Base-by-base conservation (phyloP, 2,113 vertebrate species). In the Trichomycterus rosablanca region DNA sequence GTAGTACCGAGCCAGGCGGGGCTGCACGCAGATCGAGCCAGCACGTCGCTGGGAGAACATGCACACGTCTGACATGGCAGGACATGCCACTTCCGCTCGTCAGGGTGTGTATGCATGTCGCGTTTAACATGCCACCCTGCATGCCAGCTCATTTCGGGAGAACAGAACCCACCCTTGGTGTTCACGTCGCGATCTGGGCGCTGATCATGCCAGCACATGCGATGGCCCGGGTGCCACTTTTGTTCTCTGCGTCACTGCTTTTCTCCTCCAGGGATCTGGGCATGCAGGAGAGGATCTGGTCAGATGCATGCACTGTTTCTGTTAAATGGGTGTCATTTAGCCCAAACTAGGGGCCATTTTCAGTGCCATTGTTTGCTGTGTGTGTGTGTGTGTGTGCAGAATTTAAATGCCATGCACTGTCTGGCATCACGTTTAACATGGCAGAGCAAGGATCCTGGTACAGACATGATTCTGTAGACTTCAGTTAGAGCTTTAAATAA, bases 241-340 rank as follows among this genome's bases (percentile, higher is more conserved):
- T 72, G 70, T 72, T 72, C 70, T 67, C 70, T 72, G 70, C 70
- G 70, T 58, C 70, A 72, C 53, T 34, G 52, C 9, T 39, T 50
- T 14, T 39, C 34, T 20, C 19, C 37, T 35, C 1, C 11, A 20
- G 23, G 9, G 19, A n/a, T 48, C 20, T 26, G n/a, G 2, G 34
- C 40, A 55, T 32, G 54, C 45, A 32, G 52, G 35, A 26, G 14
- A 16, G 28, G 50, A 39, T 55, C 18, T 1, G 43, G 22, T 3
- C 23, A 30, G n/a, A 12, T 55, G 11, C 12, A 30, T 39, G 46
- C 11, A 1, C 28, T 18, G 16, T 48, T 30, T 42, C 24, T 19
- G 15, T 23, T 7, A 37, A 23, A 56, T 61, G 16, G 35, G 23
- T 35, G 3, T 18, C 1, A 35, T 59, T 45, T 42, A 26, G 42